Evolutionary conservation across 2,113 vertebrate species (phyloP).

Genomic region (Apodemus speciosus): DNA sequence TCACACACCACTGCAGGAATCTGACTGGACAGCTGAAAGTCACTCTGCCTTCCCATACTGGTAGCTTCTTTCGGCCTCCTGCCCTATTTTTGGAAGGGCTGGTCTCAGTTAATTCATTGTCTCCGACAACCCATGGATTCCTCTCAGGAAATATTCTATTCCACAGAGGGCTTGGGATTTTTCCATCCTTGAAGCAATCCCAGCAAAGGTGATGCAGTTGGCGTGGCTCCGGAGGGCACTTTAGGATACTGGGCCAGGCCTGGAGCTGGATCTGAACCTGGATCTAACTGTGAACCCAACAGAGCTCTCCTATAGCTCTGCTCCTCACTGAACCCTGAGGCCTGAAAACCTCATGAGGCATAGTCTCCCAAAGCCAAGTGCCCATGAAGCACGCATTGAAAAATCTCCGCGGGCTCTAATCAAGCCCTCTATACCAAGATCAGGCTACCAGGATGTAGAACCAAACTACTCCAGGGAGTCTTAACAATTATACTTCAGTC

Average conservation of each 20-base stretch:
- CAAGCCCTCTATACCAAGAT: background rate
- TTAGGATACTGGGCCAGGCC: background rate
- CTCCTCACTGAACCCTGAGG: background rate
- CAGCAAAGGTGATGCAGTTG: background rate
- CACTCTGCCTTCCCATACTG: background rate
- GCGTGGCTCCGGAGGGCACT: background rate
- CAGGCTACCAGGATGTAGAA: background rate
- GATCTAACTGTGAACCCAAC: background rate
- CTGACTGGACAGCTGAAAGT: background rate
- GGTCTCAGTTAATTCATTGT: background rate
- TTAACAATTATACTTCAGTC: background rate
- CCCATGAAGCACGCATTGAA: background rate
- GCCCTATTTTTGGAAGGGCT: background rate
- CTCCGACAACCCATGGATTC: background rate
- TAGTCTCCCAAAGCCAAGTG: background rate
- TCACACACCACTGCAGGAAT: background rate
- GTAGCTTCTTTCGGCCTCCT: background rate
- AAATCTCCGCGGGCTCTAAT: background rate
- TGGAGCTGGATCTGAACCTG: background rate
- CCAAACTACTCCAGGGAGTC: background rate
- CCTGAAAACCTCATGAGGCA: background rate
- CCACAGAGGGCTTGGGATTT: background rate
- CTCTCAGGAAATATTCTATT: background rate
- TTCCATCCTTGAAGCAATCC: background rate
- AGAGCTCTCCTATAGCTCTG: background rate